phyloP scores from a whole-genome alignment of 2,113 vertebrate species.

The Talpa occidentalis region DNA sequence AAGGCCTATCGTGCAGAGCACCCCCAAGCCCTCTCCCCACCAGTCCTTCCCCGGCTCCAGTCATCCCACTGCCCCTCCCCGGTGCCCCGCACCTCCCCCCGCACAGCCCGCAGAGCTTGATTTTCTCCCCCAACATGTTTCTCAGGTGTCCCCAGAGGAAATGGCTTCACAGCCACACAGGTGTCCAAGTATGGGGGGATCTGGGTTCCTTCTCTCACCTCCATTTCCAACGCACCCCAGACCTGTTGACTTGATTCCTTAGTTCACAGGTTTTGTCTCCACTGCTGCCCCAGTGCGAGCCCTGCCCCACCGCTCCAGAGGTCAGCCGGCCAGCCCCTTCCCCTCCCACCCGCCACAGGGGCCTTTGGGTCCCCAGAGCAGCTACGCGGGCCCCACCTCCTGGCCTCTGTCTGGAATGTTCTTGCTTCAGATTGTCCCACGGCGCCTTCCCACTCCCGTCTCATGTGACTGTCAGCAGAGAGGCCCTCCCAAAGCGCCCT shows the following conservation, averaged over 20 bases:
- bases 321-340: too few species aligned
- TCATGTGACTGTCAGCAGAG: neutral
- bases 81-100: neutral
- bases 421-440: neutral
- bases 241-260: neutral
- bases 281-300: rapidly evolving
- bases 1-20: neutral
- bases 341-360: neutral
- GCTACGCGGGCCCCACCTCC: neutral
- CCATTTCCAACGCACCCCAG: neutral
- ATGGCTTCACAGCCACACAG: rapidly evolving
- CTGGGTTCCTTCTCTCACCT: neutral
- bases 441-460: neutral
- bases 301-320: too few species aligned
- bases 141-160: too few species aligned
- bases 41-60: too few species aligned
- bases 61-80: too few species aligned
- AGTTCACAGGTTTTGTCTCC: neutral
- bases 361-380: neutral
- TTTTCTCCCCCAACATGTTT: too few species aligned
- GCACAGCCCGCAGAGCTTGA: neutral
- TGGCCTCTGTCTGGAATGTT: neutral
- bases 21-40: too few species aligned
- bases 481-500: neutral
- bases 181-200: neutral